Evolutionary conservation across 2,888 invertebrate species (phyloP).

Genomic region (Orchesellides sinensis): DNA sequence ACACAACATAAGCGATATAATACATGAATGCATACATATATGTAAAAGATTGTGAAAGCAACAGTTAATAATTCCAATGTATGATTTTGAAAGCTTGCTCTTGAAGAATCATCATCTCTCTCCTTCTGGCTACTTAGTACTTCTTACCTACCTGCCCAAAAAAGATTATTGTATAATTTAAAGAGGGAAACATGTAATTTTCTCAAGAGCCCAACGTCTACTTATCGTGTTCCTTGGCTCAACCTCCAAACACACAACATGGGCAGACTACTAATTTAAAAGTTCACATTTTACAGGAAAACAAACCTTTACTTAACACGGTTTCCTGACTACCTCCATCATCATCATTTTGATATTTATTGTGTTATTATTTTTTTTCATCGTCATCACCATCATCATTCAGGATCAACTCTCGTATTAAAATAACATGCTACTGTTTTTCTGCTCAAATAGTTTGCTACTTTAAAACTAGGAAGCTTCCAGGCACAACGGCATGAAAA

Average conservation of each 20-base stretch:
- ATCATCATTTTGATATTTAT: constrained; percentile 39
- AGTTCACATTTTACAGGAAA: constrained; percentile 63
- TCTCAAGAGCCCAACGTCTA: constrained; percentile 66
- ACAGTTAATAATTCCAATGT: background rate
- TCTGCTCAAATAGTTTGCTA: background rate
- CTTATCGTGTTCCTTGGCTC: constrained; percentile 65
- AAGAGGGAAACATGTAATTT: constrained; percentile 62
- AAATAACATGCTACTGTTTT: background rate
- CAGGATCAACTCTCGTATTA: background rate
- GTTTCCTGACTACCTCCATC: constrained; percentile 43
- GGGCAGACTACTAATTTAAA: constrained; percentile 62
- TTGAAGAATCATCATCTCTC: constrained; percentile 23
- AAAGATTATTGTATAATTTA: constrained; percentile 66
- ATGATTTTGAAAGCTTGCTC: background rate
- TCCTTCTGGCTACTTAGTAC: constrained; percentile 33
- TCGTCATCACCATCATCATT: constrained; percentile 15
- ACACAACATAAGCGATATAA: background rate
- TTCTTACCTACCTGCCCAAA: constrained; percentile 30
- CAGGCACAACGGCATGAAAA: constrained; percentile 36
- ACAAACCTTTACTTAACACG: constrained; percentile 66
- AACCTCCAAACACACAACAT: constrained; percentile 64
- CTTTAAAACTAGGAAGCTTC: constrained; percentile 22
- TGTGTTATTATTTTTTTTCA: constrained; percentile 28
- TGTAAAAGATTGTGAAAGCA: background rate
- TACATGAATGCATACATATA: background rate